Evolutionary conservation across 1,140 invertebrate genomes (phyloP), one percentile per base, ranked within the genome.

Genomic region (Meloidogyne chitwoodi): DNA sequence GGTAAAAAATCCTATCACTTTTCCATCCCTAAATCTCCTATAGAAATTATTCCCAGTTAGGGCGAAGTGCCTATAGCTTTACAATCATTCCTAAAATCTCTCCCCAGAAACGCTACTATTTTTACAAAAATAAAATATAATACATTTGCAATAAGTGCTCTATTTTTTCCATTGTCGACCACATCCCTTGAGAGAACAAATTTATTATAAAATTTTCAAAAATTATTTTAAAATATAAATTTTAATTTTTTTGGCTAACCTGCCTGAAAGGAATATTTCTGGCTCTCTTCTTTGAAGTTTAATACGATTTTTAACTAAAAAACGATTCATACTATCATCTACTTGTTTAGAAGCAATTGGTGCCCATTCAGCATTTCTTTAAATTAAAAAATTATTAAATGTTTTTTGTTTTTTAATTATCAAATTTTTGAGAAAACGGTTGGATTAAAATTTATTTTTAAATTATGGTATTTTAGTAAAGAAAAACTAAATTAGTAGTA

Each of bases 161-260:
- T 77, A 61, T 84, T 85, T 2, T 84, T 67, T 6, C 83, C 83
- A 71, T 84, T 84, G 41, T 84, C 84, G 34, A 84, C 82, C 16
- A 84, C 80, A 22, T 85, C 74, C 31, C 64, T 65, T 4, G 41
- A 76, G n/a, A n/a, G n/a, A n/a, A 44, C 31, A 65, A 29, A 38
- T 34, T 44, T 34, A 70, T 31, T 41, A 31, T 1, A 19, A 22
- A 62, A 8, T n/a, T 44, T 71, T 71, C 14, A n/a, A 19, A 26
- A 64, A 26, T 64, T 14, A 26, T 8, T 29, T 64, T 64, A 48
- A 19, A 48, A 19, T 16, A n/a, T 19, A 19, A 19, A 29, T 24
- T 22, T 27, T 12, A 8, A 27, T 11, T 65, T 29, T n/a, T 65
- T 34, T 34, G 19, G 67, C 76, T 24, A 19, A 65, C 61, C 63